Evolutionary conservation across 2,888 invertebrate species (phyloP), one percentile per base, ranked within the genome.

Genomic region (Spodoptera picta): DNA sequence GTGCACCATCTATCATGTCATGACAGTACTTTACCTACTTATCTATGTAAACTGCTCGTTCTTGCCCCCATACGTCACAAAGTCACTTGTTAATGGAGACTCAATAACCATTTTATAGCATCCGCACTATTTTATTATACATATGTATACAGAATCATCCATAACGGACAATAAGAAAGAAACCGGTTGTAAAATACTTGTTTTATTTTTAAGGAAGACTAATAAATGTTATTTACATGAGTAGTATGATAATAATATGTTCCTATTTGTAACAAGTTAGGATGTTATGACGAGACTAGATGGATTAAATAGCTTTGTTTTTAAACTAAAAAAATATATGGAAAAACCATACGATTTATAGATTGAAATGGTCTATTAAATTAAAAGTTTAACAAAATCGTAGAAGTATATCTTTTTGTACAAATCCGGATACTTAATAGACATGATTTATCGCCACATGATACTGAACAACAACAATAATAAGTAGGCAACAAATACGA

Each of bases 221-320:
- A n/a, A 10, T 24, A 55, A 67, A 64, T 55, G 1, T 42, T 67
- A 27, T 53, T 53, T 44, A 42, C 11, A 31, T 46, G 60, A 66
- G 27, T 49, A 45, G 60, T 54, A 57, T 14, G 43, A 10, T 49
- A 49, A 56, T 66, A 19, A 51, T 0, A 6, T 10, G 23, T 31
- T 31, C 31, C 42, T 55, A 52, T 52, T 65, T 41, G 12, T 42
- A 23, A 31, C 11, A 9, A 19, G 42, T 53, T 6, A 36, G 36
- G 36, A 9, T 36, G 36, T 36, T 7, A 7, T 9, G 9, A 36
- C 36, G 36, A 36, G 6, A 36, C 36, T 7, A 36, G 9, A 31
- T 1, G 31, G 31, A 36, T 36, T 36, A 9, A 36, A 36, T 36
- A 1, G 9, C 9, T 36, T 36, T 36, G 36, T 6, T 36, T 36